These are phyloP conservation scores for Brotula barbata DNA, from an alignment of 2,797 vertebrate genomes.

Conservation along the genomic window DNA sequence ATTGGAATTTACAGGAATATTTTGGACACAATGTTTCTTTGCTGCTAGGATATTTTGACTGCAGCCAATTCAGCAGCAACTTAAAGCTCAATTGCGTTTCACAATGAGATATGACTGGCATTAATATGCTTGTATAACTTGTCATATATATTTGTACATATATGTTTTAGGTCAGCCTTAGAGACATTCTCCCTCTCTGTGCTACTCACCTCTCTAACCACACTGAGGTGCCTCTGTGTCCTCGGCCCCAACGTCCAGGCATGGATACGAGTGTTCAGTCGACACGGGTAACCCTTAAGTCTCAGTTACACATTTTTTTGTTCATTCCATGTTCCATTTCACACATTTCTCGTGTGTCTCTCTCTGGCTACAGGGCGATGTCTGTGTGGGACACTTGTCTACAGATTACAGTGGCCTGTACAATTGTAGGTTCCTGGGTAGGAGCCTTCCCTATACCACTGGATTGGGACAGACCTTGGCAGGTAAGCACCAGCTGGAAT, in stretches of 20 bases:
- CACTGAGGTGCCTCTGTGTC: slow-evolving; percentile 90
- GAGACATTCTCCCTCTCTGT: slow-evolving; percentile 94
- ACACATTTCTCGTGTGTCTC: background rate
- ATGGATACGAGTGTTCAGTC: slow-evolving; percentile 95
- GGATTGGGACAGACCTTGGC: slow-evolving; percentile 82
- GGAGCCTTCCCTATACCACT: slow-evolving; percentile 90
- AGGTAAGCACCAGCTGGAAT: slow-evolving; percentile 73
- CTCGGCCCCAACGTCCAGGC: slow-evolving; percentile 92
- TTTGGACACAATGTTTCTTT: no score
- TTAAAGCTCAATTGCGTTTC: no score
- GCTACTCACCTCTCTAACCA: slow-evolving; percentile 89
- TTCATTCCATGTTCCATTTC: background rate
- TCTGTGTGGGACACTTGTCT: slow-evolving; percentile 95
- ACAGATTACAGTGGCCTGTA: slow-evolving; percentile 89
- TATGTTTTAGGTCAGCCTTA: slow-evolving; percentile 80
- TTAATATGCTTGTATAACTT: background rate
- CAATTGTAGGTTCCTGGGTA: slow-evolving; percentile 89
- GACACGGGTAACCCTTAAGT: slow-evolving; percentile 85
- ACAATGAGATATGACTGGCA: no score
- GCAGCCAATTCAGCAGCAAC: no score
- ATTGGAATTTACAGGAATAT: no score
- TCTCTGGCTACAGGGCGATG: slow-evolving; percentile 78
- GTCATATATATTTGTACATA: no score
- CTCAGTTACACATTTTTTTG: background rate
- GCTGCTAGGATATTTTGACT: no score